A percentile compares a stretch with the other conserved stretches of the same genome.
Evolutionary conservation across 2,797 vertebrate genomes (phyloP).

Genomic region (Allobates femoralis): DNA sequence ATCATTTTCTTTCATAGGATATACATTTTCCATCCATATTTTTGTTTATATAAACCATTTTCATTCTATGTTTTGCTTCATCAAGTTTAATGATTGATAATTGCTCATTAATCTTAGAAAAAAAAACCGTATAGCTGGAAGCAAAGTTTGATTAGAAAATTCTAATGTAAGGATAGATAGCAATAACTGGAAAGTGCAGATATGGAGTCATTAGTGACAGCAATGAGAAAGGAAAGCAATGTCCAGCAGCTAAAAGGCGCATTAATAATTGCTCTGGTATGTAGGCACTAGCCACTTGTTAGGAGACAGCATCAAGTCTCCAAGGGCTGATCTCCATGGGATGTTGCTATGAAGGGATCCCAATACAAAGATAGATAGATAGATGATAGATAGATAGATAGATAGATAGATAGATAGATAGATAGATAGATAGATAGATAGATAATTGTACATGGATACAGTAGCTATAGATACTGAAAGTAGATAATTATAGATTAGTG

Average conservation of each 20-base stretch:
- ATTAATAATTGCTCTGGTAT: background rate
- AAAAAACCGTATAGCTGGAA: too few relatives aligned
- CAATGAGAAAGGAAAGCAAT: background rate
- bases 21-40: background rate
- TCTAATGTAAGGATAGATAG: background rate
- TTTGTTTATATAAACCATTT: background rate
- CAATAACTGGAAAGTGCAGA: background rate
- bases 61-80: background rate
- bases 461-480: too few relatives aligned
- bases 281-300: background rate
- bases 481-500: too few relatives aligned
- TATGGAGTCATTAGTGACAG: background rate
- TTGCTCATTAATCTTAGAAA: background rate
- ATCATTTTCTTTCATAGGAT: background rate
- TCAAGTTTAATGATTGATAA: background rate
- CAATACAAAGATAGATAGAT: too few relatives aligned
- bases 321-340: conserved; percentile 1
- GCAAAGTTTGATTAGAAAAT: background rate
- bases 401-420: too few relatives aligned
- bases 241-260: conserved; percentile 7
- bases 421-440: too few relatives aligned
- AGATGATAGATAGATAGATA: too few relatives aligned
- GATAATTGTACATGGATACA: too few relatives aligned
- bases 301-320: background rate
- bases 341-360: background rate